Percentiles rank a stretch among this genome's conserved stretches.
Conservation (phyloP, 2,113 vertebrate species). For the Podocnemis expansa region DNA sequence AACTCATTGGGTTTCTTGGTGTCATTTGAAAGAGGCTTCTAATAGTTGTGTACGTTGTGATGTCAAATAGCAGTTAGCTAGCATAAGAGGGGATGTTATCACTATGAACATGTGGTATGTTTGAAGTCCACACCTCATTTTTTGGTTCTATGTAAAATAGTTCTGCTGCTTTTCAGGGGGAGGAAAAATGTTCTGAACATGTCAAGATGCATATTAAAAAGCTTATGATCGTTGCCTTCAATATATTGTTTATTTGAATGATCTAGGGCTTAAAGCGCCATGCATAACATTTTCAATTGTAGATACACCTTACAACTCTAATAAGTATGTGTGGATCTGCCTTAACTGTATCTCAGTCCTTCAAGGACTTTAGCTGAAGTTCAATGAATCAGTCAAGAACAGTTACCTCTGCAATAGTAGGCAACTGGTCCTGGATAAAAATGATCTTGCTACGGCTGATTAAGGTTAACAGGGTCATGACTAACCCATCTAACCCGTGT, state of each 20-base stretch:
- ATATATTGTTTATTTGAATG: constrained; percentile 6
- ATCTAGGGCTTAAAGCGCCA: neutral
- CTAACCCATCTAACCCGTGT: constrained; percentile 20
- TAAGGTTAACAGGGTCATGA: neutral
- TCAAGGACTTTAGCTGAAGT: constrained; percentile 54
- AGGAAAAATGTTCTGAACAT: neutral
- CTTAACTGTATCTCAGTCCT: constrained; percentile 9
- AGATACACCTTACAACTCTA: neutral
- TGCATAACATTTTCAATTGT: constrained; percentile 26
- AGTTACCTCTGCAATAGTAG: constrained; percentile 42
- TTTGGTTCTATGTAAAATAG: neutral
- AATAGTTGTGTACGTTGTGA: neutral
- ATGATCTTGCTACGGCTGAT: constrained; percentile 34
- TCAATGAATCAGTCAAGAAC: constrained; percentile 38
- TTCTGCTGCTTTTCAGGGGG: neutral
- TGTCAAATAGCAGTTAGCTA: neutral
- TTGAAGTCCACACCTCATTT: neutral
- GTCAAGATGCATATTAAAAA: neutral
- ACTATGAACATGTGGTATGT: neutral
- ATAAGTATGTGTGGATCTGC: neutral
- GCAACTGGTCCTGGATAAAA: constrained; percentile 45
- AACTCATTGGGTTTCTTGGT: neutral
- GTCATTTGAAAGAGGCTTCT: neutral
- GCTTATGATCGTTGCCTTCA: neutral
- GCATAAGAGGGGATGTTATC: neutral